These are phyloP conservation scores for Myotis pilosus DNA, from an alignment of 2,797 vertebrate genomes.

Conservation along the genomic window DNA sequence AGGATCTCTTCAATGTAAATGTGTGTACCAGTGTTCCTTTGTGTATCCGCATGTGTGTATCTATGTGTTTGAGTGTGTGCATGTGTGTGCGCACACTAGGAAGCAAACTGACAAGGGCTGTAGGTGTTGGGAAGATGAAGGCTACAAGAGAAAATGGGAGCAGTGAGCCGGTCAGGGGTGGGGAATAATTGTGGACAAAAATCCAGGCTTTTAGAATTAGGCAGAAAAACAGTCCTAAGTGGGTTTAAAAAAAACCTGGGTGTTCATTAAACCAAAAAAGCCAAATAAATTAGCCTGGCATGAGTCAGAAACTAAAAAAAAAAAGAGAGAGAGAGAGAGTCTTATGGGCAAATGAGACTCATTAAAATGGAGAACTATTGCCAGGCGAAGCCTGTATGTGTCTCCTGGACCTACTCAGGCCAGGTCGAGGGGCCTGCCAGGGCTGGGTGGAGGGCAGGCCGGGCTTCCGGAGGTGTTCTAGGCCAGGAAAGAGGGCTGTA, in stretches of 20 bases:
- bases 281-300: constrained; percentile 4
- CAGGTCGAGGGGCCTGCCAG: not conserved
- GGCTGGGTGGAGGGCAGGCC: too few species aligned
- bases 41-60: not conserved
- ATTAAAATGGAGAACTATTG: not conserved
- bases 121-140: not conserved
- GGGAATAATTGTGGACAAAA: not conserved
- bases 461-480: not conserved
- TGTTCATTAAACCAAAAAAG: not conserved
- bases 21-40: not conserved
- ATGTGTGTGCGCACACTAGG: not conserved
- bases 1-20: not conserved
- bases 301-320: constrained; percentile 13
- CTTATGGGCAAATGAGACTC: not conserved
- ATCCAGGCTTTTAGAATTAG: not conserved
- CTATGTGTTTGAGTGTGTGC: not conserved
- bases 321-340: not conserved
- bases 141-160: not conserved
- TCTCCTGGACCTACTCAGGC: not conserved
- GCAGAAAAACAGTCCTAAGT: not conserved
- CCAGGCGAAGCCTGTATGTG: not conserved
- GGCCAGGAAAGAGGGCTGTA: not conserved
- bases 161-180: not conserved
- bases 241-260: not conserved
- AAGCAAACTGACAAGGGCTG: not conserved